phyloP scores from a whole-genome alignment of 2,888 invertebrate genomes.

The Baronia brevicornis region DNA sequence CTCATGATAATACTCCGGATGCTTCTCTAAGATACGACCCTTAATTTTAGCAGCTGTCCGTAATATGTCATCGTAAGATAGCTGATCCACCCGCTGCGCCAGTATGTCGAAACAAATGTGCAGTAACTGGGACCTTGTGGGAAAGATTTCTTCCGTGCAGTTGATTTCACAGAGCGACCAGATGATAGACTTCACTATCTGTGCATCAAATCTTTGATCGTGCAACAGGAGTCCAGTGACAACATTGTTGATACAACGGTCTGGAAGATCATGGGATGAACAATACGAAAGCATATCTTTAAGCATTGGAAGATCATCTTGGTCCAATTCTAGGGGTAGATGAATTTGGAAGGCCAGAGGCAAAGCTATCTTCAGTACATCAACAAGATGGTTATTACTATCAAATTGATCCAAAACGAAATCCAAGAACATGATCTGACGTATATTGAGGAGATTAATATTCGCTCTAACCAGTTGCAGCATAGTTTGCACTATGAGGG shows the following conservation, averaged over 20 bases:
- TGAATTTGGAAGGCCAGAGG: slow-evolving; percentile 81
- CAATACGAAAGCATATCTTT: slow-evolving; percentile 73
- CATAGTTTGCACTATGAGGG: slow-evolving; percentile 76
- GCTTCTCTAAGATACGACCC: slow-evolving; percentile 54
- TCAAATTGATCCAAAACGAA: slow-evolving; percentile 72
- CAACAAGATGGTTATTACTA: slow-evolving; percentile 71
- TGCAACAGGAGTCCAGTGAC: slow-evolving; percentile 65
- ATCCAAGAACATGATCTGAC: slow-evolving; percentile 78
- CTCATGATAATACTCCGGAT: slow-evolving; percentile 77
- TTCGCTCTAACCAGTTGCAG: slow-evolving; percentile 78
- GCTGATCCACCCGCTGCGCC: slow-evolving; percentile 49
- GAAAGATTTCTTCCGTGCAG: slow-evolving; percentile 44
- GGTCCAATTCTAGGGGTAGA: slow-evolving; percentile 74
- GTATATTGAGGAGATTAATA: slow-evolving; percentile 75
- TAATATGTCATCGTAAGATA: slow-evolving; percentile 66
- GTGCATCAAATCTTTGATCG: slow-evolving; percentile 53
- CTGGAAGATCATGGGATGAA: slow-evolving; percentile 63
- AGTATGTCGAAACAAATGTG: slow-evolving; percentile 68
- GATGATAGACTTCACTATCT: slow-evolving; percentile 68
- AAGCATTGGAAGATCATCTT: slow-evolving; percentile 63
- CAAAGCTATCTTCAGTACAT: slow-evolving; percentile 78
- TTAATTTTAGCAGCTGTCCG: slow-evolving; percentile 65
- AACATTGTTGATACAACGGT: slow-evolving; percentile 67
- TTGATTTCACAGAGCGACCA: slow-evolving; percentile 73
- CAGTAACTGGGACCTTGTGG: slow-evolving; percentile 65